phyloP scores from a whole-genome alignment of 2,888 invertebrate species.

The Rutpela maculata region DNA sequence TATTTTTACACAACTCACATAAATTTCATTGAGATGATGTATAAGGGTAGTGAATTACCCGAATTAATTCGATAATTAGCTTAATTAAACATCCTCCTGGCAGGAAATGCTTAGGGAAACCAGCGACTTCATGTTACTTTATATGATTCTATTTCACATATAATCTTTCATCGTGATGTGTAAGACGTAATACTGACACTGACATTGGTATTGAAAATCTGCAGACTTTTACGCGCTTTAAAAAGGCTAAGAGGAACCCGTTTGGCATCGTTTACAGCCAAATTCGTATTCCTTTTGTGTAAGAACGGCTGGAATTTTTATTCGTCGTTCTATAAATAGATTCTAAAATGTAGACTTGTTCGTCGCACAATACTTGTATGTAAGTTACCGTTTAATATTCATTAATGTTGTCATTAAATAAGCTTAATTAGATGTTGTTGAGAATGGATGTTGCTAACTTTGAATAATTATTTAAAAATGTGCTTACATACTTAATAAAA shows the following conservation, averaged over 20 bases:
- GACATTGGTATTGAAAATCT: background rate
- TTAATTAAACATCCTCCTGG: too few species aligned
- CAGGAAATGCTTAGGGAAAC: too few species aligned
- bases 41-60: too few species aligned
- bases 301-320: background rate
- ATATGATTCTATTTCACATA: too few species aligned
- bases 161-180: too few species aligned
- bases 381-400: background rate
- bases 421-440: background rate
- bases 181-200: background rate
- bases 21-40: too few species aligned
- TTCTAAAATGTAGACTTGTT: background rate
- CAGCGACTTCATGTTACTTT: too few species aligned
- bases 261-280: background rate
- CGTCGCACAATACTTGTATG: background rate
- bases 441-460: background rate
- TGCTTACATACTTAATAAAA: background rate
- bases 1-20: too few species aligned
- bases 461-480: background rate
- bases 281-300: constrained; percentile 5
- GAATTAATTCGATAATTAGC: too few species aligned
- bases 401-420: background rate
- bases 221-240: background rate
- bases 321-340: constrained; percentile 9
- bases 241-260: background rate